Evolutionary conservation across 2,797 vertebrate genomes (phyloP), one percentile per base, ranked within the genome.

Genomic region (Coreius guichenoti): DNA sequence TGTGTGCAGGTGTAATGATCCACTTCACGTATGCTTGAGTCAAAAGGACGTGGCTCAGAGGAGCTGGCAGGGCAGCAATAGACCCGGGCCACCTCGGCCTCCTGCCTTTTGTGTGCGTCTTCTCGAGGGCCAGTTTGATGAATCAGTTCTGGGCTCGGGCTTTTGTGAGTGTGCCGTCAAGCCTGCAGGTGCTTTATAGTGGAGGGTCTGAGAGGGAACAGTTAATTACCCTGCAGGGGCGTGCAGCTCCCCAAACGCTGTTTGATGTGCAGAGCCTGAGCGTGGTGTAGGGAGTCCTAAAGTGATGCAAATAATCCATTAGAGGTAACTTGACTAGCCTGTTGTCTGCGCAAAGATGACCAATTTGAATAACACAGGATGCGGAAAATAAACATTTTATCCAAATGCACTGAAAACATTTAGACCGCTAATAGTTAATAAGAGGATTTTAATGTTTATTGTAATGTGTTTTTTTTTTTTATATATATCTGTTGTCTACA

Each of bases 161-260:
- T 88, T 95, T 95, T 95, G 94, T 95, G 90, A 88, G 87, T 79
- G 69, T 89, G 90, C 92, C 88, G 93, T 93, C 94, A 94, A 93
- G 94, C 92, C 90, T 92, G 94, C 95, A 96, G 95, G 95, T 96
- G 95, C 92, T 94, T 93, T 90, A 90, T 90, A 92, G 93, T 85
- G 56, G 90, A 94, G 93, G 89, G 92, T 91, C 91, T 79, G 84
- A 91, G 92, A 86, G 90, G 89, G 88, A 81, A 88, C 26, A 83
- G 91, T 92, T 88, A 91, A 92, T 95, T 95, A 94, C 92, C 54
- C 61, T 88, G 49, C 85, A 87, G 70, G 87, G 68, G 39, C 76
- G 82, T 69, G 45, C 65, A 26, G 73, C 82, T 85, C 75, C 69
- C 80, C 9, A 8, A 68, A 56, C 49, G 33, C 23, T 33, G 92